Percentiles rank a stretch among this genome's conserved stretches.
Evolutionary conservation across 2,113 vertebrate species (phyloP).

Genomic region (Gallinago jamesoni): DNA sequence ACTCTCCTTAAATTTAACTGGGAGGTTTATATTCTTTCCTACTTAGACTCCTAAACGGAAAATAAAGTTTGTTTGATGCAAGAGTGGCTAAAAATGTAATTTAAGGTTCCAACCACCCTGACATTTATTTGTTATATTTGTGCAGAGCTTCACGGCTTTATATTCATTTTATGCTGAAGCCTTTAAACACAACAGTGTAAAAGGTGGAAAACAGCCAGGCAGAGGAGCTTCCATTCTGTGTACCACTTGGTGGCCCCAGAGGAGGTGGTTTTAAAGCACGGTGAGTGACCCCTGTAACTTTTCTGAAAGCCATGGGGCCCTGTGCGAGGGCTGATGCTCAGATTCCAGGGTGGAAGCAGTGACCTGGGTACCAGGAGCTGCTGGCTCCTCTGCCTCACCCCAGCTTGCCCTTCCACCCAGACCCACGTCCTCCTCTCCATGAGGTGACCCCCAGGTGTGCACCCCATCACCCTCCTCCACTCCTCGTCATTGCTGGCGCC

Average conservation of each 20-base stretch:
- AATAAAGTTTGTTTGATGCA: constrained; percentile 26
- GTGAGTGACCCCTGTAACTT: rapidly evolving
- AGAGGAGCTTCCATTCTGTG: not conserved
- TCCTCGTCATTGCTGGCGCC: not conserved
- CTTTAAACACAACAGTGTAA: not conserved
- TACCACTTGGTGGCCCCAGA: not conserved
- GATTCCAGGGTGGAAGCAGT: not conserved
- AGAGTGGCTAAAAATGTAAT: constrained; percentile 13
- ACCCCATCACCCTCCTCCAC: not conserved
- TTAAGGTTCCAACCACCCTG: not conserved
- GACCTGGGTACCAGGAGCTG: not conserved
- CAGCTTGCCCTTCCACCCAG: not conserved
- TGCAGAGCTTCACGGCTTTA: not conserved
- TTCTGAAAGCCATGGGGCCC: not conserved
- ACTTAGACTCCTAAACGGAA: constrained; percentile 5
- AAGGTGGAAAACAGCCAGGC: not conserved
- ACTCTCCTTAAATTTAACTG: constrained; percentile 42
- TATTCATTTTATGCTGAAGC: not conserved
- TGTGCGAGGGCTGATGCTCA: too few relatives aligned
- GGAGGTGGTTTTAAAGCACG: rapidly evolving
- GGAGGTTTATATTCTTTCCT: constrained; percentile 17
- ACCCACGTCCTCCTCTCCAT: not conserved
- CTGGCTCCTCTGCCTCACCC: not conserved
- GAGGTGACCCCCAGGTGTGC: not conserved
- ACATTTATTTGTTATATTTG: constrained; percentile 46